Percentiles rank a stretch among this genome's conserved stretches.
Evolutionary conservation across 2,113 vertebrate species (phyloP).

Genomic region (Poeciliopsis occidentalis): DNA sequence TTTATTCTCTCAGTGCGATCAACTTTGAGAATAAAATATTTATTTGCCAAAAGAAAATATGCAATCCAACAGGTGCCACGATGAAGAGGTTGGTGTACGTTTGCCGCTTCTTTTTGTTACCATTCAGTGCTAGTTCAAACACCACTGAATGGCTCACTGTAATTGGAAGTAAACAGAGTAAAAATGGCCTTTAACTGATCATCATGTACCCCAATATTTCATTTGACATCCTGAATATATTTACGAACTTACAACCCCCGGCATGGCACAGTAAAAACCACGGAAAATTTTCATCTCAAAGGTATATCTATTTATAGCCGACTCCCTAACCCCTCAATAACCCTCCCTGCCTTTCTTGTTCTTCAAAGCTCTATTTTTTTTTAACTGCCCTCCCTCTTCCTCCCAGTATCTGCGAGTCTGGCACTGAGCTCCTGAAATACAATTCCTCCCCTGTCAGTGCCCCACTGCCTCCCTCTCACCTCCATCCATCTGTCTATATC

Average conservation of each 20-base stretch:
- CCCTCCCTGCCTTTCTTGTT: slow-evolving; percentile 10
- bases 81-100: not conserved
- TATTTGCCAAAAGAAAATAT: too few species aligned
- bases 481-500: slow-evolving; percentile 62
- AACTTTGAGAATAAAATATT: too few species aligned
- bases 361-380: slow-evolving; percentile 18
- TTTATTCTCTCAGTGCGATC: too few species aligned
- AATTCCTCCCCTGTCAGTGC: slow-evolving; percentile 64
- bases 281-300: slow-evolving; percentile 49
- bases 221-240: slow-evolving; percentile 27
- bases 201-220: not conserved
- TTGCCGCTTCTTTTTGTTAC: not conserved
- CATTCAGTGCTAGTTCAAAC: slow-evolving; percentile 9
- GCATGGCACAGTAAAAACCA: slow-evolving; percentile 23
- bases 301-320: slow-evolving; percentile 60
- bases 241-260: not conserved
- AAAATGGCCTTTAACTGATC: not conserved
- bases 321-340: slow-evolving; percentile 40
- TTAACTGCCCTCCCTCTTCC: slow-evolving; percentile 5
- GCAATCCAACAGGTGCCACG: not conserved
- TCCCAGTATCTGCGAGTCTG: slow-evolving; percentile 47
- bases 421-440: slow-evolving; percentile 54
- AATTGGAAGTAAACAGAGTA: not conserved
- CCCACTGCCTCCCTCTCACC: slow-evolving; percentile 53
- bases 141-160: not conserved